Evolutionary conservation across 2,113 vertebrate species (phyloP), one percentile per base, ranked within the genome.

Genomic region (Desmodus rotundus): DNA sequence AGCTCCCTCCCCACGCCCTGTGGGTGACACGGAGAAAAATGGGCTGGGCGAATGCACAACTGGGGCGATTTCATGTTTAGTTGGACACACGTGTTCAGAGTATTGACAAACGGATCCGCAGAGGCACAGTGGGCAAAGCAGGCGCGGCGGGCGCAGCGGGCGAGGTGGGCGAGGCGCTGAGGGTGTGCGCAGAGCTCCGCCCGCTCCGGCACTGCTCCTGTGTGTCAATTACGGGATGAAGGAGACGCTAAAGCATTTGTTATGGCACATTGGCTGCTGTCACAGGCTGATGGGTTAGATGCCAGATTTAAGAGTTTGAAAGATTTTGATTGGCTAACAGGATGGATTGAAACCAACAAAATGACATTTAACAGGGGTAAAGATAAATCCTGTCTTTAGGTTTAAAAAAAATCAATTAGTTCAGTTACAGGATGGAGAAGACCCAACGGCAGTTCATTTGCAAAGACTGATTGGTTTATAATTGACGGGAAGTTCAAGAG

Each of bases 271-370:
- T 83, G 9, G 0, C 76, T 67, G 33, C 70, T 47, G 24, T 91
- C 78, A n/a, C 43, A 22, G 68, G 56, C 93, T 67, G 80, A 68
- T 28, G 56, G 5, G 13, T 45, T 28, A 61, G 56, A 74, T 17
- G 68, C 78, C 95, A 92, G 96, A 82, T 33, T 58, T 50, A 22
- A 84, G 83, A 78, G 47, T 67, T 93, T 81, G 41, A 56, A 84
- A 95, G 85, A 61, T 85, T 68, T 93, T 31, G 54, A 85, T 93
- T 89, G 63, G 86, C 77, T 76, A 56, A 88, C 76, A 92, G 43
- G n/a, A 84, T 91, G 92, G 93, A 81, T 47, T 15, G 72, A 70
- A 96, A 85, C 88, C 81, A 96, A 95, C 22, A 87, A 90, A 80
- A 77, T 58, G 94, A 87, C 61, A 94, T 91, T 88, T 96, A 63